Evolutionary conservation across 2,888 invertebrate genomes (phyloP), one percentile per base, ranked within the genome.

Genomic region (Calliopum simillimum): DNA sequence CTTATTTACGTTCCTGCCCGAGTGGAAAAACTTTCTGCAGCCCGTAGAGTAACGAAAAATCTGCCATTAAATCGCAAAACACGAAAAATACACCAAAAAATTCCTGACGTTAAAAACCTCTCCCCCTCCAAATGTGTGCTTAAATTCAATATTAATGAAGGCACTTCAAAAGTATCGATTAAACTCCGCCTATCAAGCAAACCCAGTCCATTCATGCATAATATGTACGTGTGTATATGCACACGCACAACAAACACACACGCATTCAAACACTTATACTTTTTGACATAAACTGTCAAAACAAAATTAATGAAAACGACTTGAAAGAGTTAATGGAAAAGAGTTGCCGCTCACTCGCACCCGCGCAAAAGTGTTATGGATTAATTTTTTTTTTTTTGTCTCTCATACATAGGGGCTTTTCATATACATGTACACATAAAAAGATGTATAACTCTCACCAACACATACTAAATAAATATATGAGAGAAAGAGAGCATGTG

Each of bases 121-220:
- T n/a, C n/a, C n/a, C n/a, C n/a, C n/a, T n/a, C 33, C 33, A 33
- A 33, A 33, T 33, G 33, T 33, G 33, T 33, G 2, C 33, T 33
- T 33, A 33, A 33, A 33, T 33, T 33, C 33, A 33, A 33, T 33
- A 33, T 8, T 33, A 33, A 33, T 33, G 33, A 8, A 33, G 33
- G 33, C 33, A n/a, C 16, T 47, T 23, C 47, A 46, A 62, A 47
- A 77, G 69, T 81, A 83, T 82, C 79, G 83, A 83, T 82, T 81
- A 82, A 82, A 83, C 82, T 81, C 83, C 82, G 82, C 82, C 82
- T 76, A 77, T 75, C 65, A 14, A 25, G 6, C 23, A 14, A 21
- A 21, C 4, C 4, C 41, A 59, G 12, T 56, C n/a, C 13, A 23
- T 25, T 5, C 33, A 13, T n/a, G n/a, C n/a, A n/a, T n/a, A n/a